Percentiles rank a stretch among this genome's conserved stretches.
phyloP scores from a whole-genome alignment of 1,140 invertebrate species.

The Trichoplusia ni region DNA sequence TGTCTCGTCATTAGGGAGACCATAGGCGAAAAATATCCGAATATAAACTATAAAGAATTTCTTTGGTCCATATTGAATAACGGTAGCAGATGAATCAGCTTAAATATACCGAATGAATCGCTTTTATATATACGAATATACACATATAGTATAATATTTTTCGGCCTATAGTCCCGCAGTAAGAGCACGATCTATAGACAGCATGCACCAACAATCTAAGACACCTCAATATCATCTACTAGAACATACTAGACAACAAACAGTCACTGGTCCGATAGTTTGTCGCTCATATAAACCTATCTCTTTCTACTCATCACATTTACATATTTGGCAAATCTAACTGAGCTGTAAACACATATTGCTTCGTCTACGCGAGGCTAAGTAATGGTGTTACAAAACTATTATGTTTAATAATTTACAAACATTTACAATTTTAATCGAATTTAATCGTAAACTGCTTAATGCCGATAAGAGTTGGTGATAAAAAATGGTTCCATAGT shows the following conservation, averaged over 20 bases:
- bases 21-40: slow-evolving; percentile 27
- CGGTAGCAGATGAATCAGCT: slow-evolving; percentile 13
- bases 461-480: no score
- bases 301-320: slow-evolving; percentile 71
- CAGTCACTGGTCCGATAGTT: slow-evolving; percentile 76
- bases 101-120: slow-evolving; percentile 19
- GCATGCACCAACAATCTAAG: slow-evolving; percentile 77
- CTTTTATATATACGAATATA: slow-evolving; percentile 2
- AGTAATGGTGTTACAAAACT: slow-evolving; percentile 23
- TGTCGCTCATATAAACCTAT: slow-evolving; percentile 55
- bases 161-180: slow-evolving; percentile 45
- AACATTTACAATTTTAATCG: not conserved
- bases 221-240: slow-evolving; percentile 66
- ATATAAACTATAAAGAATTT: slow-evolving; percentile 29
- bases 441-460: no score
- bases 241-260: slow-evolving; percentile 74
- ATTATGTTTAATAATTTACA: not conserved
- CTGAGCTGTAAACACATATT: slow-evolving; percentile 53
- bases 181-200: slow-evolving; percentile 56
- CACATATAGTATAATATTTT: slow-evolving; percentile 15
- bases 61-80: slow-evolving; percentile 45
- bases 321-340: slow-evolving; percentile 73
- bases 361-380: slow-evolving; percentile 23
- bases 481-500: no score
- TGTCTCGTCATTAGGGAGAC: slow-evolving; percentile 33